Evolutionary conservation across 2,888 invertebrate species (phyloP).

Genomic region (Nephrocerus scutellatus): DNA sequence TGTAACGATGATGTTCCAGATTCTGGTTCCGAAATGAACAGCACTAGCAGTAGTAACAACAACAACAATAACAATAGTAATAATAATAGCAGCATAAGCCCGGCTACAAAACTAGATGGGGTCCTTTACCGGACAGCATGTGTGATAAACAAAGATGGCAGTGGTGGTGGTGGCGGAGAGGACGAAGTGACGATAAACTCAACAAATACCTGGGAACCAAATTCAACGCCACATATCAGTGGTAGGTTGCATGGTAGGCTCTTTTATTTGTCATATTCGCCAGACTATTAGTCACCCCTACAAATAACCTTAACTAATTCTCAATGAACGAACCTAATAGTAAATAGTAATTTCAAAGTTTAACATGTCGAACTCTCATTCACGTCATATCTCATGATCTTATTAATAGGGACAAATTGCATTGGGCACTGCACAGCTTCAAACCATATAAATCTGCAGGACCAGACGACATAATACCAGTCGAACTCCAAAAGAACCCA

Average conservation of each 20-base stretch:
- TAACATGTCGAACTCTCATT: too few species aligned
- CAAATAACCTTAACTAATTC: constrained; percentile 3
- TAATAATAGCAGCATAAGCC: constrained; percentile 39
- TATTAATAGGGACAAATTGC: too few species aligned
- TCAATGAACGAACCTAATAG: too few species aligned
- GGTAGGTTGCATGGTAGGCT: constrained; percentile 26
- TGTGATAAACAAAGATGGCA: constrained; percentile 44
- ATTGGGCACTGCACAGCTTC: too few species aligned
- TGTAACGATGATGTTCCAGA: constrained; percentile 47
- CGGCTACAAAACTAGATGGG: constrained; percentile 42
- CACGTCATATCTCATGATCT: too few species aligned
- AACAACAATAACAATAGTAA: constrained; percentile 23
- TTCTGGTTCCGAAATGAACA: constrained; percentile 41
- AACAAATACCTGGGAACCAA: constrained; percentile 28
- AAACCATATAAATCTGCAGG: too few species aligned
- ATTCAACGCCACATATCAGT: constrained; percentile 38
- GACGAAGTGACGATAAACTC: constrained; percentile 39
- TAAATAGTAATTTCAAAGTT: too few species aligned
- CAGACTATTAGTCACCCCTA: background rate
- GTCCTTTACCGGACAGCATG: constrained; percentile 45
- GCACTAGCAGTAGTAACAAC: constrained; percentile 19
- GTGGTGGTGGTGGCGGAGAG: constrained; percentile 27
- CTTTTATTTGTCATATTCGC: constrained; percentile 1
- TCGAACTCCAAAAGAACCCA: too few species aligned
- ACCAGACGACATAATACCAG: too few species aligned